Evolutionary conservation across 2,797 vertebrate species (phyloP), one percentile per base, ranked within the genome.

Genomic region (Melanotaenia parkinsoni): DNA sequence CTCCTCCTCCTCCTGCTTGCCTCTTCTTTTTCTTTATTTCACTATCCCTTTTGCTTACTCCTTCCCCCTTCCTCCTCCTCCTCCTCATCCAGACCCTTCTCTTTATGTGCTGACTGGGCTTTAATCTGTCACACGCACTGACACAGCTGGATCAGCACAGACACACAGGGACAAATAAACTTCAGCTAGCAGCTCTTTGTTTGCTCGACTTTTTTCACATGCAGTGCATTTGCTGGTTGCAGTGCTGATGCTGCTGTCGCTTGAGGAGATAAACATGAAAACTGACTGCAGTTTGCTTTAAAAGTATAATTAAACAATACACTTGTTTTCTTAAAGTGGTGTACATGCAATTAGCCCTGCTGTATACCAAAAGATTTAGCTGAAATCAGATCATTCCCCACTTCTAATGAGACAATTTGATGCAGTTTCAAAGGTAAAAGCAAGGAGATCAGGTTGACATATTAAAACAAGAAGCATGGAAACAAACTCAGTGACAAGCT

Each of bases 21-120:
- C 64, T 71, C 68, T 67, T 71, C 68, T 67, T 85, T 87, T 58
- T 61, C 75, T 89, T 84, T 80, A 76, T 87, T 81, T 82, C 79
- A 74, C 83, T 86, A 76, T 82, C 81, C 62, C 82, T 83, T 85
- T 88, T 54, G 10, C 50, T 12, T 24, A 0, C 22, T 63, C 61
- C 64, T 30, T 40, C 28, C 63, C 13, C 22, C 32, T 12, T 18
- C 47, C 3, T 9, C 32, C 51, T n/a, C 32, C 51, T n/a, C 16
- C 58, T 8, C 24, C 28, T 37, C 76, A 38, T 10, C 66, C 38
- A 33, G 32, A 54, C 43, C 67, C 32, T 32, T 43, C 60, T 37
- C 71, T 76, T 64, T 69, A 11, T 86, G 77, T 81, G 82, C 85
- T 85, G 84, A 87, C 74, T 82, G 62, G 68, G 45, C 77, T 73